phyloP scores from a whole-genome alignment of 2,797 vertebrate species.

The Lutjanus argentimaculatus region DNA sequence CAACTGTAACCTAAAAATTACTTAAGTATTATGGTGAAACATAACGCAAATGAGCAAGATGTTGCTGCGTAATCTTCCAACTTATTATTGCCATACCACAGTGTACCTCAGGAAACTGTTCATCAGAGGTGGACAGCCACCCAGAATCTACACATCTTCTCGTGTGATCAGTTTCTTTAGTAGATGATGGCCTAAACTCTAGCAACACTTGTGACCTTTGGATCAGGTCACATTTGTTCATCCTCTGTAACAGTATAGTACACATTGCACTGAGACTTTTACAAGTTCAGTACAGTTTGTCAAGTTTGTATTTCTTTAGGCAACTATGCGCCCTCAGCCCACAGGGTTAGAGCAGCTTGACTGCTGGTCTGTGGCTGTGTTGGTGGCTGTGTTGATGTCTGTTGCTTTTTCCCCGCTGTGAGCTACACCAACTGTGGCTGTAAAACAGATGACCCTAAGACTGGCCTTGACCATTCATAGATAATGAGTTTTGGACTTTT shows the following conservation, averaged over 20 bases:
- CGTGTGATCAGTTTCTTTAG: background rate
- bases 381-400: background rate
- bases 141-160: background rate
- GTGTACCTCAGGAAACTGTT: background rate
- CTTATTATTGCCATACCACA: background rate
- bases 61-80: background rate
- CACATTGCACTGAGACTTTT: background rate
- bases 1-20: background rate
- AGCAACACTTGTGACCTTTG: background rate
- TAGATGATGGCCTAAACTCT: background rate
- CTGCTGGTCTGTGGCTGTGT: background rate
- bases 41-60: background rate
- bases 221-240: background rate
- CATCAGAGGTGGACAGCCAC: too few relatives aligned
- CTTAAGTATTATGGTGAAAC: background rate
- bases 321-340: background rate
- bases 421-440: background rate
- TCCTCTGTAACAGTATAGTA: background rate
- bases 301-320: background rate
- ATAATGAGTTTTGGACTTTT: conserved; percentile 23
- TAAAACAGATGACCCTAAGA: background rate
- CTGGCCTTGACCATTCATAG: background rate
- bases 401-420: background rate
- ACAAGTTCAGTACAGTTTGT: background rate
- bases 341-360: background rate